Percentiles rank a stretch among this genome's conserved stretches.
Conservation (phyloP, 2,113 vertebrate genomes). For the Callionymus lyra region DNA sequence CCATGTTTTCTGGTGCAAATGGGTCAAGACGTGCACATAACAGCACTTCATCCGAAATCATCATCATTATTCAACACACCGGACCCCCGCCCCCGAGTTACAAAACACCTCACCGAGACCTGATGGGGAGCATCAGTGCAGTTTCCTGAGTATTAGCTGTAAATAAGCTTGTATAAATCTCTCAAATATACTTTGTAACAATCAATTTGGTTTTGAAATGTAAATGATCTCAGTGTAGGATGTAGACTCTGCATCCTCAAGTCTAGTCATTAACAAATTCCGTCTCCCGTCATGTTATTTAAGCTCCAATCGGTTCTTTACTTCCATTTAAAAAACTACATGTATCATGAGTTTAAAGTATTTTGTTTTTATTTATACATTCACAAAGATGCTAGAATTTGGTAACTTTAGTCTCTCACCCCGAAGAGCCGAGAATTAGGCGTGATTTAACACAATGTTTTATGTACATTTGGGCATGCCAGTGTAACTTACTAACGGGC, state of each 20-base stretch:
- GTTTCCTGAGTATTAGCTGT: constrained; percentile 55
- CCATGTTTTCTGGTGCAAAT: constrained; percentile 26
- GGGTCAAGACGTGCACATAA: constrained; percentile 17
- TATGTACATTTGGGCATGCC: too few species aligned
- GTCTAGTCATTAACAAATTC: constrained; percentile 4
- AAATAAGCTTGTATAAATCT: constrained; percentile 60
- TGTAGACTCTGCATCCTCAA: too few species aligned
- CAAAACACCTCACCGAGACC: constrained; percentile 21
- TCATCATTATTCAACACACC: too few species aligned
- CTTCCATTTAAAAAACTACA: not conserved
- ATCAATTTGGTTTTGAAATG: constrained; percentile 37
- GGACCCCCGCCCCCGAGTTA: too few species aligned
- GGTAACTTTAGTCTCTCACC: not conserved
- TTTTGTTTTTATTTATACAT: constrained; percentile 5
- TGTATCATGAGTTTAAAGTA: not conserved
- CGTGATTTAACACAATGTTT: too few species aligned
- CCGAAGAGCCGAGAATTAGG: not conserved
- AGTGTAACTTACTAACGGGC: too few species aligned
- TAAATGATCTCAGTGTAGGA: constrained; percentile 34
- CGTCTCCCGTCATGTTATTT: not conserved
- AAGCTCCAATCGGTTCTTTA: not conserved
- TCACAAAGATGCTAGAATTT: not conserved
- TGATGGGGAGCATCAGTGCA: constrained; percentile 33
- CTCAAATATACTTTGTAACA: constrained; percentile 43
- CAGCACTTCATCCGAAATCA: too few species aligned